Percentiles rank a stretch among this genome's conserved stretches.
These are phyloP conservation scores for Neuroterus valhalla DNA, from an alignment of 1,140 invertebrate genomes.

Conservation along the genomic window DNA sequence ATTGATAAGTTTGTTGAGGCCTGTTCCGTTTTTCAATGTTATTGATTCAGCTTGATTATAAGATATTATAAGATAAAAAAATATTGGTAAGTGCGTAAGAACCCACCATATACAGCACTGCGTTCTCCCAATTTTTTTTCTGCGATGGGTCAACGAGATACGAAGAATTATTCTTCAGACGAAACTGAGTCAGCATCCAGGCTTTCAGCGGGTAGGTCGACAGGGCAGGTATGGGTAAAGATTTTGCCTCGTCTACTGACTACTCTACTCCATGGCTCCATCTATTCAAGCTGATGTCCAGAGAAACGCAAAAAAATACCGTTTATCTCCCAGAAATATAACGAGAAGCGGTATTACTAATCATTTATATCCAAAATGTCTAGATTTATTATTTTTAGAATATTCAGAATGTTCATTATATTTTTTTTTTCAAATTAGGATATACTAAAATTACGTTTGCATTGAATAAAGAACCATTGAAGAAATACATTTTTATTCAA, in stretches of 20 bases:
- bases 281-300: background rate
- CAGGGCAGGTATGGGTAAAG: constrained; percentile 5
- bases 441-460: too few species aligned
- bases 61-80: background rate
- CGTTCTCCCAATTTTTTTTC: constrained; percentile 48
- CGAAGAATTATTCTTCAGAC: constrained; percentile 59
- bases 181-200: constrained; percentile 40
- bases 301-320: background rate
- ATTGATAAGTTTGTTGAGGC: too few species aligned
- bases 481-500: too few species aligned
- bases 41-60: too few species aligned
- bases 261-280: too few species aligned
- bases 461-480: too few species aligned
- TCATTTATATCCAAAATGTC: too few species aligned
- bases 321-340: background rate
- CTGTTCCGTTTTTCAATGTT: too few species aligned
- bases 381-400: too few species aligned
- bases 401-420: too few species aligned
- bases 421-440: too few species aligned
- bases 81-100: background rate
- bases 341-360: background rate
- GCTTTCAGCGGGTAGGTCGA: background rate
- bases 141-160: constrained; percentile 60
- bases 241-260: background rate
- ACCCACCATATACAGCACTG: constrained; percentile 6